Conservation (phyloP, 37 sponge, comb jelly and placozoan species). For the Beroe forskalii region DNA sequence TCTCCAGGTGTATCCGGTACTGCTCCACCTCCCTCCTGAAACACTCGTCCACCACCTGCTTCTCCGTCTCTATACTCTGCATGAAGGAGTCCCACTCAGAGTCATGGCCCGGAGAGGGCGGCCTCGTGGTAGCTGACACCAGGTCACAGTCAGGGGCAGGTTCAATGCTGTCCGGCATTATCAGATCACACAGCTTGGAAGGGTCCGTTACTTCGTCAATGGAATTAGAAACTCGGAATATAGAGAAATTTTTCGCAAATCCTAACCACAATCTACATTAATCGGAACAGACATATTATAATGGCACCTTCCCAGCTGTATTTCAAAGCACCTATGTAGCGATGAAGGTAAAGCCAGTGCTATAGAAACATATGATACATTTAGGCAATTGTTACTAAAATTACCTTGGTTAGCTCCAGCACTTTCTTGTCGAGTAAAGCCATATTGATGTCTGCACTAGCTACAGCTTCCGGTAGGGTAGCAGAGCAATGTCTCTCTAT, state of each 20-base stretch:
- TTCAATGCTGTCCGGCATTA: slow-evolving; percentile 50
- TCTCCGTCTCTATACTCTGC: slow-evolving; percentile 8
- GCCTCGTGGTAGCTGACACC: background rate
- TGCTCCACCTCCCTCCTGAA: background rate
- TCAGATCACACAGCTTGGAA: slow-evolving; percentile 63
- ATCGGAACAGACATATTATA: no score
- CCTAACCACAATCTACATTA: no score
- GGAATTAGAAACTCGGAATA: no score
- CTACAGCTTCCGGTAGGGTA: slow-evolving; percentile 23
- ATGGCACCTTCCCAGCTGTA: no score
- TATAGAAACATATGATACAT: no score
- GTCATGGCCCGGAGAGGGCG: slow-evolving; percentile 17
- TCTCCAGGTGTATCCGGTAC: slow-evolving; percentile 7
- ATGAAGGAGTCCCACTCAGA: slow-evolving; percentile 48
- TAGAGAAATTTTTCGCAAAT: no score
- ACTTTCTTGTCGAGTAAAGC: background rate
- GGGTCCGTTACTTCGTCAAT: no score
- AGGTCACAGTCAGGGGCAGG: background rate
- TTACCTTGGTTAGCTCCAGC: slow-evolving; percentile 47
- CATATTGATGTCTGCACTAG: background rate
- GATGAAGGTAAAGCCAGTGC: no score
- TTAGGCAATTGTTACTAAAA: no score
- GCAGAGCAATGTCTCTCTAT: slow-evolving; percentile 8
- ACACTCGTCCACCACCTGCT: background rate
- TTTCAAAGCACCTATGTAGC: no score